Base-by-base conservation (phyloP, 2,797 vertebrate species). In the Myotis myotis region DNA sequence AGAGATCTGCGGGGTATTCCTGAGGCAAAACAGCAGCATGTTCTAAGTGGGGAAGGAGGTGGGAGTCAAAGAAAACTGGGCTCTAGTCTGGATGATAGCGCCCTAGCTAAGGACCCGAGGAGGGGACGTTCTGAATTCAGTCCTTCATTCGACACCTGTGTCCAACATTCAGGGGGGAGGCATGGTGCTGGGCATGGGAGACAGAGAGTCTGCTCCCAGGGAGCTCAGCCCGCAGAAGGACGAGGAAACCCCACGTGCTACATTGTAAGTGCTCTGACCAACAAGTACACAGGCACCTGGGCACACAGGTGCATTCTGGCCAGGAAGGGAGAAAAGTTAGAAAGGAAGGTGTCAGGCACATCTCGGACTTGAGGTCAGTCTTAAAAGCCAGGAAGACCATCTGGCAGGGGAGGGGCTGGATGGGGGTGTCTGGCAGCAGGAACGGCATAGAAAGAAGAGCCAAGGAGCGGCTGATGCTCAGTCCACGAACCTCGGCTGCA, bases 41-140 rank as follows among this genome's bases (percentile, higher is more conserved):
- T 0, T 11, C 25, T 8, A 11, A 55, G 19, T 7, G 76, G 4
- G 38, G 8, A 17, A 23, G 51, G 6, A n/a, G 6, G 17, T 13
- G 13, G 53, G 64, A 33, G 62, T 2, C 28, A 13, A 3, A 7
- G 64, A 41, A 19, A 41, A n/a, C 23, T 6, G 20, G 22, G 55
- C 57, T 53, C 74, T 3, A 2, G 44, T 1, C 4, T 0, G 25
- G 55, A 41, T 0, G 20, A 8, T 0, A n/a, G 60, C 11, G 47
- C 7, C 55, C 19, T 8, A 5, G 57, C 36, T 28, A 44, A 60
- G 78, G 33, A n/a, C 3, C n/a, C 6, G 13, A 66, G 57, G 36
- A 44, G 15, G 10, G 49, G 30, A n/a, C 17, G 12, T n/a, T 51
- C 91, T 25, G 51, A 17, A 38, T 7, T 44, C 47, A 47, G 5